Conservation (phyloP, 1,140 invertebrate species). For the Drosophila pectinifera region DNA sequence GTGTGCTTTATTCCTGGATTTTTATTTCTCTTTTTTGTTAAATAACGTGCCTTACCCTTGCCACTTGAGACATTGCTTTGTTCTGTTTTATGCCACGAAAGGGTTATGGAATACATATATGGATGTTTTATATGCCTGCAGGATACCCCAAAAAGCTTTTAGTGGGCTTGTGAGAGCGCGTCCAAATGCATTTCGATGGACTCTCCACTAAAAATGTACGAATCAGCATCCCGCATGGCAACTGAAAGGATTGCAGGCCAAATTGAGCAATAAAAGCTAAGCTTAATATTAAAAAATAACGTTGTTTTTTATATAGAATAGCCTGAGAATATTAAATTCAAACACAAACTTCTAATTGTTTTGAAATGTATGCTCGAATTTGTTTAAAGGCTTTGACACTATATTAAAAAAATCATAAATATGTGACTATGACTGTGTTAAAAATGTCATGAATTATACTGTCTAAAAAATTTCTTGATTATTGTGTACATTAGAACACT, state of each 20-base stretch:
- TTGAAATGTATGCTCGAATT: no score
- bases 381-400: no score
- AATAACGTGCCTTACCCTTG: conserved; percentile 73
- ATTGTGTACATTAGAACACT: no score
- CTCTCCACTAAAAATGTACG: conserved; percentile 23
- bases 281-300: no score
- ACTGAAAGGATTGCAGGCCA: conserved; percentile 6
- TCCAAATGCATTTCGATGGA: conserved; percentile 61
- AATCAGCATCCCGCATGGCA: conserved; percentile 12
- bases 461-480: no score
- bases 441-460: no score
- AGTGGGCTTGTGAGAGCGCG: conserved; percentile 50
- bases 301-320: no score
- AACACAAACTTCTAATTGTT: no score
- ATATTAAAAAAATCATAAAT: no score
- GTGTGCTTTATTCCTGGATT: conserved; percentile 37
- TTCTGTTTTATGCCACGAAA: conserved; percentile 66
- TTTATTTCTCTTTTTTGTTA: conserved; percentile 41
- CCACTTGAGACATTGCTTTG: conserved; percentile 83
- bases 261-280: not conserved
- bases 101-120: conserved; percentile 64
- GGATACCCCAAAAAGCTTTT: conserved; percentile 70
- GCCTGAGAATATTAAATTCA: no score
- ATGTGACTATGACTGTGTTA: no score
- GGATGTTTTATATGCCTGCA: not conserved